Base-by-base conservation (phyloP, 35 echinoderm and acorn worm species). In the Amphiura filiformis region DNA sequence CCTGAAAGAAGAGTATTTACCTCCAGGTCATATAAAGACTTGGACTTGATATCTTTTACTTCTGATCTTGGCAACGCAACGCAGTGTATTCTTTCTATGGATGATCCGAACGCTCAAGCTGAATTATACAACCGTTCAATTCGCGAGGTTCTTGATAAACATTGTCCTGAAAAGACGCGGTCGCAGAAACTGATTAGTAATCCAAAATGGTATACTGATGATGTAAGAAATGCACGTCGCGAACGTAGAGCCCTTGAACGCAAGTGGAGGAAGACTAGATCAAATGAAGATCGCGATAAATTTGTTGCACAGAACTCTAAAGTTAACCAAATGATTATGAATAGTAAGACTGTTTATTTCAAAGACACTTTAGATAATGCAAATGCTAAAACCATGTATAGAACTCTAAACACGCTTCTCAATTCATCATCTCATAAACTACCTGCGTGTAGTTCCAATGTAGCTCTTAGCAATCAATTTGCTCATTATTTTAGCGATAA, bases 321-420 rank as follows among this genome's bases (percentile, higher is more conserved):
- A 34, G 76, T 78, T 31, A 78, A 78, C 36, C 22, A 78, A 78
- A 17, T 78, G 17, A 78, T 78, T 78, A 31, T 26, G 22, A 32
- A 78, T 26, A 78, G 32, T 34, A 78, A 78, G 32, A 78, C 76
- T 78, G 32, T 34, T 78, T 78, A 78, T 78, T 78, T 84, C 35
- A 26, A 4, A 52, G 39, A 84, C 9, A 56, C 49, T 84, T 57
- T 84, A 30, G 26, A 47, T 20, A 84, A 84, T 34, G 11, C 39
- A 56, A 56, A 56, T 34, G 39, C 49, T 52, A 52, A 84, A 56
- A 33, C 22, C 36, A 33, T 84, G 80, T 41, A 41, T 41, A 49
- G 37, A 40, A 78, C 76, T 78, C 31, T 26, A 2, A 78, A 78
- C 0, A 30, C 33, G 22, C 76, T 78, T 26, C 32, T 82, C 23